These are phyloP conservation scores for Aphelocoma californica DNA, from an alignment of 2,797 vertebrate species.

Conservation along the genomic window DNA sequence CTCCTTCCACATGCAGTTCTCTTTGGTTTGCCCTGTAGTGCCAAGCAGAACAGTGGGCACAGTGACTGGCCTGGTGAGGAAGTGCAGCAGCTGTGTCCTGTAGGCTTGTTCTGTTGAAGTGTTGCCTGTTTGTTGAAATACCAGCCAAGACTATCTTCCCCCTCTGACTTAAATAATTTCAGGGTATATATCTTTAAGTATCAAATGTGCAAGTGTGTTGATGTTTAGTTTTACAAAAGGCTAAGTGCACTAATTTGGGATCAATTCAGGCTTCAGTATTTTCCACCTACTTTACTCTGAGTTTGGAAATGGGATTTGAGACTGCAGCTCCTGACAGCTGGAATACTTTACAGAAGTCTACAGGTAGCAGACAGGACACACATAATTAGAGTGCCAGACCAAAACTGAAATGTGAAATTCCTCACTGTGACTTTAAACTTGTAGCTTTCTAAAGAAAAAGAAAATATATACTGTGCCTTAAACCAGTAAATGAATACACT, in stretches of 20 bases:
- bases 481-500: slow-evolving; percentile 29
- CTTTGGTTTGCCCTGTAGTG: not conserved
- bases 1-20: rapidly evolving
- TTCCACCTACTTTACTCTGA: not conserved
- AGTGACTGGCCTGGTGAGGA: not conserved
- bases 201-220: not conserved
- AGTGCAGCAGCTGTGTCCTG: not conserved
- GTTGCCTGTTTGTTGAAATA: not conserved
- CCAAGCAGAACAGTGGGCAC: not conserved
- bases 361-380: not conserved
- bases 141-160: not conserved
- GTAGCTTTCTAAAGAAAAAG: slow-evolving; percentile 28
- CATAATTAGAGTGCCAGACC: slow-evolving; percentile 27
- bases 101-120: not conserved
- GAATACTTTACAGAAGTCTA: not conserved
- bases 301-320: not conserved
- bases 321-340: not conserved
- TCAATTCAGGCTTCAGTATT: not conserved
- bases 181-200: not conserved
- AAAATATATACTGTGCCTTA: slow-evolving; percentile 65
- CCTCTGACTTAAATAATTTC: not conserved
- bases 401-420: slow-evolving; percentile 39
- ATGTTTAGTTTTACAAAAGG: not conserved
- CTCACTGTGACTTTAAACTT: slow-evolving; percentile 69
- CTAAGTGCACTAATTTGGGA: not conserved